Evolutionary conservation across 2,888 invertebrate genomes (phyloP).

Genomic region (Mystacides longicornis): DNA sequence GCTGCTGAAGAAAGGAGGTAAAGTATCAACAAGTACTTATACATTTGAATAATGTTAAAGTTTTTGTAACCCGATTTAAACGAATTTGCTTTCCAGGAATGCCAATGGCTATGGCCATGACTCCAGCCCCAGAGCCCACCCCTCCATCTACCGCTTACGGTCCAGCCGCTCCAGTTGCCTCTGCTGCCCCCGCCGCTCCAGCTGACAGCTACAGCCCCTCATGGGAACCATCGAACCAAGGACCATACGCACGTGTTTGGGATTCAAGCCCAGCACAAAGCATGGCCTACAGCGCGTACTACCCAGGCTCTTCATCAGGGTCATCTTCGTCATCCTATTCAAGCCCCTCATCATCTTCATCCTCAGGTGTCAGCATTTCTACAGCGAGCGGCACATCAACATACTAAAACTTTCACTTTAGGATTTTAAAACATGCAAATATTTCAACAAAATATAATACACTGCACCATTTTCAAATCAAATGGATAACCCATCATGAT

Average conservation of each 20-base stretch:
- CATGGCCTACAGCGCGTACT: slow-evolving; percentile 64
- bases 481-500: no score
- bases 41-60: no score
- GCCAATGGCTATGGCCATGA: slow-evolving; percentile 60
- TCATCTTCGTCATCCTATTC: slow-evolving; percentile 49
- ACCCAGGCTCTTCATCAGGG: slow-evolving; percentile 56
- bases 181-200: slow-evolving; percentile 48
- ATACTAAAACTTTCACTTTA: no score
- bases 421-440: no score
- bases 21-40: no score
- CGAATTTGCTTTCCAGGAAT: slow-evolving; percentile 51
- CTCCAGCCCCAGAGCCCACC: slow-evolving; percentile 47
- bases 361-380: slow-evolving; percentile 31
- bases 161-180: slow-evolving; percentile 60
- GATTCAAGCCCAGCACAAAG: slow-evolving; percentile 55
- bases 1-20: slow-evolving; percentile 69
- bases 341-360: slow-evolving; percentile 36
- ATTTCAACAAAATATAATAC: no score
- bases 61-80: neutral
- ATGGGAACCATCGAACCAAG: slow-evolving; percentile 64
- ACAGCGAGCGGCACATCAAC: slow-evolving; percentile 15
- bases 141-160: slow-evolving; percentile 61
- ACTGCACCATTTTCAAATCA: no score
- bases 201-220: slow-evolving; percentile 66
- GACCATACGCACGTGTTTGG: slow-evolving; percentile 76